Percentiles rank a stretch among this genome's conserved stretches.
Evolutionary conservation across 2,888 invertebrate species (phyloP).

Genomic region (Pseudanteris insignis): DNA sequence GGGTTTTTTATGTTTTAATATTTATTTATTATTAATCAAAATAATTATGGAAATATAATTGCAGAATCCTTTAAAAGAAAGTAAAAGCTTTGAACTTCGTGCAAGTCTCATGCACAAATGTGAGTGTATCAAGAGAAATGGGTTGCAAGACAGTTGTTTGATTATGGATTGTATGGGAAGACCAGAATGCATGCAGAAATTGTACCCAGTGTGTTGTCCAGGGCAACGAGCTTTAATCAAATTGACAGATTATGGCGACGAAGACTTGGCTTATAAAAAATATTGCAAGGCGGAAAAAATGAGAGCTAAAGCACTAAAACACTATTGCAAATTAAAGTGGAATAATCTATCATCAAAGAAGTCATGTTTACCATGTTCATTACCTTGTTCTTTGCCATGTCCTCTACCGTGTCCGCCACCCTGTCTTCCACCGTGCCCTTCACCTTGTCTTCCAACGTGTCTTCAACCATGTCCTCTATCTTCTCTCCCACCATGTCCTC

Average conservation of each 20-base stretch:
- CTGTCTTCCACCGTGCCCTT: too few relatives aligned
- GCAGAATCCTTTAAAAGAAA: slow-evolving; percentile 49
- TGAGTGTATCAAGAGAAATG: slow-evolving; percentile 64
- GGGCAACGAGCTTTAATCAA: slow-evolving; percentile 58
- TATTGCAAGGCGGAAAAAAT: slow-evolving; percentile 54
- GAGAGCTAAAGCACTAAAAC: slow-evolving; percentile 55
- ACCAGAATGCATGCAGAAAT: slow-evolving; percentile 62
- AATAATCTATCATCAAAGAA: background rate
- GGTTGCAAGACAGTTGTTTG: slow-evolving; percentile 64
- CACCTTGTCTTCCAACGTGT: background rate
- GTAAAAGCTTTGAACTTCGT: slow-evolving; percentile 61
- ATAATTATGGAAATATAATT: too few relatives aligned
- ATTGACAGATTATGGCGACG: slow-evolving; percentile 57
- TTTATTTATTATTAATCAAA: too few relatives aligned
- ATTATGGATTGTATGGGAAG: slow-evolving; percentile 61
- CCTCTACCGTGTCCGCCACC: background rate
- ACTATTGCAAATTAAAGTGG: slow-evolving; percentile 55
- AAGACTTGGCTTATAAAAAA: slow-evolving; percentile 53
- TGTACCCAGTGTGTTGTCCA: slow-evolving; percentile 61
- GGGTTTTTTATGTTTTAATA: too few relatives aligned
- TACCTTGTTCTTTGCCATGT: background rate
- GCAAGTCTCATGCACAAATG: slow-evolving; percentile 60
- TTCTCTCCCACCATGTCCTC: background rate
- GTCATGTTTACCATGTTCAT: too few relatives aligned
- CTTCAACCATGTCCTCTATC: background rate